Evolutionary conservation across 2,888 invertebrate genomes (phyloP).

Genomic region (Troides oblongomaculatus): DNA sequence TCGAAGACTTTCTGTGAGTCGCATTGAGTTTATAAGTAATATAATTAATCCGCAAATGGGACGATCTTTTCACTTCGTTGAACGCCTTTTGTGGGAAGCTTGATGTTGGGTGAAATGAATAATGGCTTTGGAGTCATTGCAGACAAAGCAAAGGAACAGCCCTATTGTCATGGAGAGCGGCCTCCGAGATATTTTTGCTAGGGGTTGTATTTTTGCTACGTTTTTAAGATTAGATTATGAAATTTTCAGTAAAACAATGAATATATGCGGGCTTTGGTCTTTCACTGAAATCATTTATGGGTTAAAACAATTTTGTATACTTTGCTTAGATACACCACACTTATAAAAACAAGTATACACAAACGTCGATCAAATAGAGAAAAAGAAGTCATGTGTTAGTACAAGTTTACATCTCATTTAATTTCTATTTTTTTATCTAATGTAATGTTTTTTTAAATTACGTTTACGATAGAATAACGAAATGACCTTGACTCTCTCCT

Average conservation of each 20-base stretch:
- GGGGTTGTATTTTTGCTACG: constrained; percentile 6
- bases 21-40: constrained; percentile 23
- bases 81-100: constrained; percentile 26
- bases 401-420: too few species aligned
- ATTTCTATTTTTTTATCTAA: too few species aligned
- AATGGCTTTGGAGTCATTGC: constrained; percentile 23
- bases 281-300: too few species aligned
- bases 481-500: too few species aligned
- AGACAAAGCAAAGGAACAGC: constrained; percentile 25
- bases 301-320: too few species aligned
- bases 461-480: too few species aligned
- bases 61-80: constrained; percentile 26
- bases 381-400: too few species aligned
- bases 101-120: constrained; percentile 28
- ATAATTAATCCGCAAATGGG: constrained; percentile 27
- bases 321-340: too few species aligned
- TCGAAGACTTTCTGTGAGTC: not conserved
- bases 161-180: constrained; percentile 12
- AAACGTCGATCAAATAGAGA: too few species aligned
- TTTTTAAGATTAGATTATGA: constrained; percentile 1
- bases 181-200: constrained; percentile 5
- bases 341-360: too few species aligned
- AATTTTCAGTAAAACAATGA: not conserved
- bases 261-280: not conserved
- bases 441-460: too few species aligned